Base-by-base conservation (phyloP, 2,888 invertebrate species). In the Plagodis dolabraria region DNA sequence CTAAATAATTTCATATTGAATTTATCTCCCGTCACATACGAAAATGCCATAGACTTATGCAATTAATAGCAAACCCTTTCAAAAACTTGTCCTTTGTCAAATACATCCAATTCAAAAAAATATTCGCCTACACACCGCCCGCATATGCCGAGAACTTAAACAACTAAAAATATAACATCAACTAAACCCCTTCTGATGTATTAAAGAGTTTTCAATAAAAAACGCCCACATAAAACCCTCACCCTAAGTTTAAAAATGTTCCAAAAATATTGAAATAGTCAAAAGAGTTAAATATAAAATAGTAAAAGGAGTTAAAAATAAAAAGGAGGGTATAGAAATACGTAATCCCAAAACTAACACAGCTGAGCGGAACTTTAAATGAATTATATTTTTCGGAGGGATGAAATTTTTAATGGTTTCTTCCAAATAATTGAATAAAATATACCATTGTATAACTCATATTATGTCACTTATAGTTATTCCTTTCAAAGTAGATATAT, bases 191-290 rank as follows among this genome's bases (percentile, higher is more conserved):
- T 82, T 87, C 83, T 53, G 50, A 34, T 54, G 47, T 80, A 5
- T 47, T 48, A 53, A 61, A 36, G 43, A 43, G 5, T 52, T 61
- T 60, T 53, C 82, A 76, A 75, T 75, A 80, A 79, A 82, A 83
- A 81, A 80, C 84, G 70, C 80, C 77, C 76, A 78, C 79, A 83
- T 76, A 72, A 69, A 72, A 69, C 87, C 89, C 90, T 88, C 89
- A 76, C 88, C 89, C 89, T 57, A 84, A 83, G 75, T 80, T 22
- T 80, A 83, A 86, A 88, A 86, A 86, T 64, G 77, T 86, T 86
- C 86, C 84, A 86, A 82, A 90, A 91, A 89, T 92, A 92, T 92
- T 92, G 90, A 92, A 92, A 92, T 88, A 89, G 89, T 88, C 85
- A 89, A 92, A 92, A 91, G 92, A 91, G 92, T 92, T 92, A 89